Conservation (phyloP, 1,140 invertebrate species). For the Aphidius ervi region DNA sequence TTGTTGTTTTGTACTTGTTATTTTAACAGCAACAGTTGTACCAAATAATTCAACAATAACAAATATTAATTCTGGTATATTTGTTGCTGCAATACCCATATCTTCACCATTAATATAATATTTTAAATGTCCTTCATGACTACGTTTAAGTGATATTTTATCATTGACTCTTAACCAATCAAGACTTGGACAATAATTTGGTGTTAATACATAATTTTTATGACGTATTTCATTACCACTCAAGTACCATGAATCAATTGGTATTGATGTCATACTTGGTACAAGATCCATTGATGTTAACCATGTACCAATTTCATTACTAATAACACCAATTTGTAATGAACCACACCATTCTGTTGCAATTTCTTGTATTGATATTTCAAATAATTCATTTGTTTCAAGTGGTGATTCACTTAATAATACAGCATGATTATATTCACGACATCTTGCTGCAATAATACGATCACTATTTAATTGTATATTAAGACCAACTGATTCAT, state of each 20-base stretch:
- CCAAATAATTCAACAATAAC: conserved; percentile 72
- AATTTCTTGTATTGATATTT: conserved; percentile 65
- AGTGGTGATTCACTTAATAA: conserved; percentile 71
- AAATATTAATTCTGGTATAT: conserved; percentile 73
- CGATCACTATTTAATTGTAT: conserved; percentile 66
- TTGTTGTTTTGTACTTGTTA: conserved; percentile 57
- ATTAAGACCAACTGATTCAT: conserved; percentile 73
- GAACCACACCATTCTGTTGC: conserved; percentile 69
- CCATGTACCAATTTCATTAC: conserved; percentile 44
- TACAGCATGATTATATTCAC: conserved; percentile 66
- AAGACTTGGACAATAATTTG: conserved; percentile 68
- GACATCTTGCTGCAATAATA: conserved; percentile 61
- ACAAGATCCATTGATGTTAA: conserved; percentile 67
- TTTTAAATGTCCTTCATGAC: conserved; percentile 58
- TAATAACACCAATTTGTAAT: conserved; percentile 66
- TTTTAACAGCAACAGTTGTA: conserved; percentile 60
- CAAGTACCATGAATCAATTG: conserved; percentile 62
- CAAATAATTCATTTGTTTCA: conserved; percentile 68
- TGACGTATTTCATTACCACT: conserved; percentile 65
- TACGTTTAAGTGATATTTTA: conserved; percentile 64
- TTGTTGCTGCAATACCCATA: conserved; percentile 74
- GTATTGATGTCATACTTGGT: conserved; percentile 56
- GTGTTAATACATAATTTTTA: conserved; percentile 57
- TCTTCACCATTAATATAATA: conserved; percentile 77
- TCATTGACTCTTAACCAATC: conserved; percentile 76